These are phyloP conservation scores for Mesorhabditis spiculigera DNA, from an alignment of 2,888 invertebrate genomes.

Conservation along the genomic window DNA sequence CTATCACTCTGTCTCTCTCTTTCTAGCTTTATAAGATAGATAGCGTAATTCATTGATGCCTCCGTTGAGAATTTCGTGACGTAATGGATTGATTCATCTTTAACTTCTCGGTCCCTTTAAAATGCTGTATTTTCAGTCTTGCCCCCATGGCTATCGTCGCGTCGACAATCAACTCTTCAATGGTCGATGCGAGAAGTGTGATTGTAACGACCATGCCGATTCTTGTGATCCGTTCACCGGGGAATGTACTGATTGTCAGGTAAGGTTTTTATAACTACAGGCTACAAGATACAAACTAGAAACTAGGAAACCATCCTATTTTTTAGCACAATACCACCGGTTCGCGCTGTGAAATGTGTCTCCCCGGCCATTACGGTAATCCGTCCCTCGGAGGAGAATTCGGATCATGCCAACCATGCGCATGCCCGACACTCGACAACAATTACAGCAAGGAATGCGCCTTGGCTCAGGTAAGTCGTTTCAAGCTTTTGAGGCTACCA, in stretches of 20 bases:
- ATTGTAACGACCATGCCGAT: slow-evolving; percentile 79
- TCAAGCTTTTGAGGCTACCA: slow-evolving; percentile 67
- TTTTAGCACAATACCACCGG: slow-evolving; percentile 83
- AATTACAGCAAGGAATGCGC: slow-evolving; percentile 66
- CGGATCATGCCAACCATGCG: slow-evolving; percentile 64
- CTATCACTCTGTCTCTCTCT: too few relatives aligned
- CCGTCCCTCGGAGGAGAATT: slow-evolving; percentile 65
- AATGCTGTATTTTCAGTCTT: too few relatives aligned
- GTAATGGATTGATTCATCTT: too few relatives aligned
- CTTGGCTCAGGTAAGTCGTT: slow-evolving; percentile 50
- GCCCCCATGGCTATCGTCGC: slow-evolving; percentile 79
- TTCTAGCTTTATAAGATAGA: too few relatives aligned
- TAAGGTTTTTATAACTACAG: too few relatives aligned
- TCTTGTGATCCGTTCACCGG: slow-evolving; percentile 85
- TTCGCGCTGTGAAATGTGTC: slow-evolving; percentile 78
- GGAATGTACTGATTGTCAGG: slow-evolving; percentile 71
- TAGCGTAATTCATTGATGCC: too few relatives aligned
- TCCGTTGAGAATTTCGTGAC: too few relatives aligned
- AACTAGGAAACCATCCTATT: too few relatives aligned
- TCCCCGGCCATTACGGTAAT: slow-evolving; percentile 73
- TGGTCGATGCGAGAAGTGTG: slow-evolving; percentile 78
- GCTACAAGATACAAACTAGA: too few relatives aligned
- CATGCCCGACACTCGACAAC: slow-evolving; percentile 68
- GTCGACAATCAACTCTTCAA: slow-evolving; percentile 54
- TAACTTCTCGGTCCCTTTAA: too few relatives aligned